Evolutionary conservation across 1,140 invertebrate genomes (phyloP).

Genomic region (Gerris buenoi): DNA sequence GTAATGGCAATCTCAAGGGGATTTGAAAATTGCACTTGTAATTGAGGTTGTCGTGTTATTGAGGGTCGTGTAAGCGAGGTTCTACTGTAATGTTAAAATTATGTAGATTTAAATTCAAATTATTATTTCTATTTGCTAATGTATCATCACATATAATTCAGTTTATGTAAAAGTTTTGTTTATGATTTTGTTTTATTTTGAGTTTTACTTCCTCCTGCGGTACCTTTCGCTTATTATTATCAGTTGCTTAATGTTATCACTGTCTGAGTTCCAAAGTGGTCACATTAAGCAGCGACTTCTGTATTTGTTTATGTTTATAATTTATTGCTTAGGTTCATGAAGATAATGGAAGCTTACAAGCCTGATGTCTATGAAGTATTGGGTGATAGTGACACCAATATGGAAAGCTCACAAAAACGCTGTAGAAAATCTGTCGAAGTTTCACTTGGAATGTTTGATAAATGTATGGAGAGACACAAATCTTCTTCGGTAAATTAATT

Average conservation of each 20-base stretch:
- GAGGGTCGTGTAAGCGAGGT: too few relatives aligned
- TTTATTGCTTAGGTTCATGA: slow-evolving; percentile 43
- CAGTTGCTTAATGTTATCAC: not conserved
- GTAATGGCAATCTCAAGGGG: too few relatives aligned
- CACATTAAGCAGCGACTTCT: too few relatives aligned
- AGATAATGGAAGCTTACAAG: slow-evolving; percentile 53
- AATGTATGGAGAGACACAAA: slow-evolving; percentile 41
- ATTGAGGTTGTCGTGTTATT: too few relatives aligned
- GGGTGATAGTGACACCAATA: slow-evolving; percentile 63
- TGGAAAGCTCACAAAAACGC: slow-evolving; percentile 47
- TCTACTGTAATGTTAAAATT: too few relatives aligned
- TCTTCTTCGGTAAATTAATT: slow-evolving; percentile 36
- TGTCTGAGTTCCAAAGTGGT: not conserved
- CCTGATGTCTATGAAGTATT: slow-evolving; percentile 65
- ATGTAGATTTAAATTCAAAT: too few relatives aligned
- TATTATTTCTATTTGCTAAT: too few relatives aligned
- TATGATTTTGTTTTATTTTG: not conserved
- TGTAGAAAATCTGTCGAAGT: slow-evolving; percentile 46
- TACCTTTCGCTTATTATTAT: too few relatives aligned
- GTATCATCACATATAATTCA: too few relatives aligned
- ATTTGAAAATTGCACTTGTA: too few relatives aligned
- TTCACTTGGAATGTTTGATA: slow-evolving; percentile 39
- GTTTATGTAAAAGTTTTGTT: not conserved
- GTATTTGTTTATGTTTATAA: slow-evolving; percentile 2
- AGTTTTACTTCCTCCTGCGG: too few relatives aligned